Conservation (phyloP, 2,797 vertebrate genomes). For the Heteromormyrus szaboi region DNA sequence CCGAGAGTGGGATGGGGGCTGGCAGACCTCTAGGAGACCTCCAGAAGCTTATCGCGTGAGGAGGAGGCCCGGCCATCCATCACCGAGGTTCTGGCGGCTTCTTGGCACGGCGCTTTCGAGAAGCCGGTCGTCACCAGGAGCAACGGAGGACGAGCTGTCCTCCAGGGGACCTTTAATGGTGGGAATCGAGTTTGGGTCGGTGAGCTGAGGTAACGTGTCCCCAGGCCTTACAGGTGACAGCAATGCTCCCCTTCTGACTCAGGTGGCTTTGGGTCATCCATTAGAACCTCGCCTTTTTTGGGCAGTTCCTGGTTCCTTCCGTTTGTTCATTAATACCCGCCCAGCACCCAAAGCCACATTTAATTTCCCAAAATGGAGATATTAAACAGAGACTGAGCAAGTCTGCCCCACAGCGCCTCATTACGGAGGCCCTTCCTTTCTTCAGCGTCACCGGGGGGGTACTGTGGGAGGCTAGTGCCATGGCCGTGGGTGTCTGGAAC, state of each 20-base stretch:
- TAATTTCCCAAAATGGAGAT: neutral
- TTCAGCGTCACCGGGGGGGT: neutral
- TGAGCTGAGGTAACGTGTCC: neutral
- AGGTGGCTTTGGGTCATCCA: neutral
- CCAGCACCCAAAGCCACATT: neutral
- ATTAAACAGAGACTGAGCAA: neutral
- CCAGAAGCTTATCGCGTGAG: neutral
- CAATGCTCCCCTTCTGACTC: neutral
- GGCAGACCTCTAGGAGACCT: slow-evolving; percentile 11
- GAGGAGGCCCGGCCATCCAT: neutral
- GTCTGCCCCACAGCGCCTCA: neutral
- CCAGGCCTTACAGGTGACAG: neutral
- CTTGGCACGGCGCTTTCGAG: neutral
- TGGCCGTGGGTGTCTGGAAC: neutral
- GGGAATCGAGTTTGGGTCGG: neutral
- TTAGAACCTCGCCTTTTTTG: neutral
- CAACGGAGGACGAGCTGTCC: neutral
- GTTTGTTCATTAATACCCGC: neutral
- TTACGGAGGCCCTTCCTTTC: neutral
- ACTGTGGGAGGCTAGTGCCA: neutral
- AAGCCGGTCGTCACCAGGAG: neutral
- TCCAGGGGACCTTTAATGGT: neutral
- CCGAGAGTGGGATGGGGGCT: neutral
- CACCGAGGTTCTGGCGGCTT: neutral
- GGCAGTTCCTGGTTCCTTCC: neutral